Base-by-base conservation (phyloP, 35 echinoderm and acorn worm species). In the Eucidaris tribuloides region DNA sequence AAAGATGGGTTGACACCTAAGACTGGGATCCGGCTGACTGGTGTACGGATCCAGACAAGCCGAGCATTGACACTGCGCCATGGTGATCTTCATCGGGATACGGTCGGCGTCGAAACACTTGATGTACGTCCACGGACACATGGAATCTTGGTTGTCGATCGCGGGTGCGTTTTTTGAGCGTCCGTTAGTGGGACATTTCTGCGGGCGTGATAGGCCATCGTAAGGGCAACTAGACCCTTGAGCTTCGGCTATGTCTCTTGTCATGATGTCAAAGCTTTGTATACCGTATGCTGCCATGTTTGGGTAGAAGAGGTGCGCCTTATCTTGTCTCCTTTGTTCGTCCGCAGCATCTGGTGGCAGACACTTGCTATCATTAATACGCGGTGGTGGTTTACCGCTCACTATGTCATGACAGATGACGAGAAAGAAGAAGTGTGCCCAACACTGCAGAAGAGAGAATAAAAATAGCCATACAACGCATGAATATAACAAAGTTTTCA, bases 91-190 rank as follows among this genome's bases (percentile, higher is more conserved):
- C 68, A 74, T 44, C n/a, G 68, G 68, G 41, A 74, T 74, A 24
- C 68, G 68, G 40, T 74, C 68, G 68, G 68, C 7, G n/a, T 74
- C 68, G 68, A 74, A 74, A 25, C 68, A 74, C 41, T 74, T 40
- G 1, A 74, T n/a, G 38, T 44, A 74, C 35, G 68, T 74, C 68
- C 68, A 74, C 7, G 38, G 68, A 36, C 68, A 74, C 68, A 24
- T 2, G 9, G 11, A 33, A 44, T 74, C 68, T 36, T 74, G 68
- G 37, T 74, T 74, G 68, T 13, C 19, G 41, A 35, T 74, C 28
- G 13, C 40, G 24, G 68, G 38, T 9, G 38, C 68, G 37, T 36
- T 74, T 74, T 33, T 33, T 20, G 38, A n/a, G 34, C 11, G 35
- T 4, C 68, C 38, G 15, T 3, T 9, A n/a, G n/a, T n/a, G 0